Evolutionary conservation across 2,113 vertebrate species (phyloP), one percentile per base, ranked within the genome.

Genomic region (Ranitomeya imitator): DNA sequence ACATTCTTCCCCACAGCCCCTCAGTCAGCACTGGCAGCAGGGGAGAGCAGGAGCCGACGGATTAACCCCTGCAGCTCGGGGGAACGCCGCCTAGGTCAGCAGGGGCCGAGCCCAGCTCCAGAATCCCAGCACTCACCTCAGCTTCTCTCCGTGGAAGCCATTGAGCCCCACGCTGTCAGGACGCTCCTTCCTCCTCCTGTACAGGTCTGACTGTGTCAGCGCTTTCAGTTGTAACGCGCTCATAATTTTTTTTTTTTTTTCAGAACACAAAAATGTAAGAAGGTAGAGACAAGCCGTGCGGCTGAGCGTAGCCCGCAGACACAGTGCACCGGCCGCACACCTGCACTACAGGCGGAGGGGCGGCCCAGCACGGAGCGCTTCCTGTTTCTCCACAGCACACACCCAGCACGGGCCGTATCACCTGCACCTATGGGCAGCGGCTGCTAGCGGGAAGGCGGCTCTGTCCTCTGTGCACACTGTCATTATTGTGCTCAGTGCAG

Each of bases 171-270:
- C 91, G 89, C 97, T 97, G 90, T 98, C 97, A 0, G 97, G 96
- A 51, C 97, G 96, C 90, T 97, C 97, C 88, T 96, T 94, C 92
- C 97, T 95, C 83, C 97, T 95, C 90, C 97, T 94, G 95, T 98
- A 99, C 91, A 98, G 95, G 91, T 96, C 96, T 13, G 97, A 99
- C 61, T 98, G 95, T 63, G 96, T 96, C 92, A 99, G 94, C 93
- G 97, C 97, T 91, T 98, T 99, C 90, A 99, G 95, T 93, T 95
- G 96, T 90, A 98, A 89, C 80, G 96, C 92, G 91, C 93, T 97
- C 97, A 99, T 99, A n/a, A n/a, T n/a, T n/a, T n/a, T n/a, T 90
- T 90, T 93, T 90, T 31, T 79, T 59, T 79, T 79, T 12, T 15
- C 6, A 90, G 59, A 90, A 83, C 87, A 87, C 91, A 74, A 88